These are phyloP conservation scores for Aspidapion aeneum DNA, from an alignment of 2,888 invertebrate genomes.

Conservation along the genomic window DNA sequence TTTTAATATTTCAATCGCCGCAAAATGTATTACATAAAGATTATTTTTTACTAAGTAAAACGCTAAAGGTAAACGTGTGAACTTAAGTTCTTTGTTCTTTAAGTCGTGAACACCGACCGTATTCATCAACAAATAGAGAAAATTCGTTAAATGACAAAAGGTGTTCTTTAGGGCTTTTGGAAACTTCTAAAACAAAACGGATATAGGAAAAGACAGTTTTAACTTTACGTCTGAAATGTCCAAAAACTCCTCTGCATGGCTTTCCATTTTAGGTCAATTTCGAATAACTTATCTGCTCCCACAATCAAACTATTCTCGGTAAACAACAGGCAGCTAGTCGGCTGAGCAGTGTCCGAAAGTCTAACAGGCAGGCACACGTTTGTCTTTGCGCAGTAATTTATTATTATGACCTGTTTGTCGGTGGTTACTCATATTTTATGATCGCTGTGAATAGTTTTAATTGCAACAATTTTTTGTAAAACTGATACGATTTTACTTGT, in stretches of 20 bases:
- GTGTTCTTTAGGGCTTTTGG: conserved; percentile 62
- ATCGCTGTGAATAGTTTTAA: too few species aligned
- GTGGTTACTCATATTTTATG: conserved; percentile 58
- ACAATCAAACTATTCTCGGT: conserved; percentile 59
- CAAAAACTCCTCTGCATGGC: conserved; percentile 67
- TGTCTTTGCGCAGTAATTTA: conserved; percentile 57
- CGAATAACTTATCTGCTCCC: conserved; percentile 82
- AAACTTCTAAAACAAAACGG: conserved; percentile 68
- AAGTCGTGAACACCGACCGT: conserved; percentile 71
- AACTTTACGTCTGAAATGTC: conserved; percentile 66
- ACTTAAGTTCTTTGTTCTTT: conserved; percentile 71
- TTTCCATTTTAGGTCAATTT: conserved; percentile 73
- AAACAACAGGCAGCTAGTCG: conserved; percentile 72
- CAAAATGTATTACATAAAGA: conserved; percentile 71
- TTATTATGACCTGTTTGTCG: conserved; percentile 58
- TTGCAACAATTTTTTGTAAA: too few species aligned
- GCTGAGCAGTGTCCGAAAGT: conserved; percentile 70
- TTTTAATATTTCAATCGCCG: conserved; percentile 53
- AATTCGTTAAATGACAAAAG: conserved; percentile 84
- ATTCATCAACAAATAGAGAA: conserved; percentile 82
- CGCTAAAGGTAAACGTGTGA: conserved; percentile 72
- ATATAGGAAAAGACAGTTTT: conserved; percentile 67
- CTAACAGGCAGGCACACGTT: conserved; percentile 62
- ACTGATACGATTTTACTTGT: too few species aligned
- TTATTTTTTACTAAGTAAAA: conserved; percentile 76